Evolutionary conservation across 2,888 invertebrate genomes (phyloP), one percentile per base, ranked within the genome.

Genomic region (Doris montereyensis): DNA sequence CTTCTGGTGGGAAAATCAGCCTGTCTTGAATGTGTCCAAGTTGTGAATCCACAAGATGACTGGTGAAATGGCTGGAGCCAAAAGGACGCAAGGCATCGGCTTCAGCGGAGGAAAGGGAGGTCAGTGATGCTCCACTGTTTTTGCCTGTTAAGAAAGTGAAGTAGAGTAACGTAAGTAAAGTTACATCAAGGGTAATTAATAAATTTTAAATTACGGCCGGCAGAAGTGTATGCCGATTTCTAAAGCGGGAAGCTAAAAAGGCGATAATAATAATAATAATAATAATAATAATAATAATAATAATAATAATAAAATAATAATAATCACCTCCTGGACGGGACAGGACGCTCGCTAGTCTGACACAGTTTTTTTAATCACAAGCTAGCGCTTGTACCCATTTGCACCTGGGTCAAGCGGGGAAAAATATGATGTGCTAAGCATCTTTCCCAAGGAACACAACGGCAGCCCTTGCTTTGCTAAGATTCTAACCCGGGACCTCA

Each of bases 1-100:
- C 85, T 79, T 88, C 82, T 13, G 86, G 81, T 0, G 88, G 81
- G 83, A 91, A 90, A 34, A 88, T 84, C 0, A 90, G 87, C 65
- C 86, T 82, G 52, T 88, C 86, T 79, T 90, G 89, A 52, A 91
- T 87, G 35, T 85, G 86, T 80, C 87, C 82, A 21, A 91, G 87
- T 78, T 90, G 88, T 0, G 84, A 82, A 82, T 90, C 89, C 3
- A 87, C 81, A 1, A 87, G 84, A 2, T 81, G 21, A 0, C 74
- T 58, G 34, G 78, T 28, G 26, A 74, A 28, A 3, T 65, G 57
- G 13, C 21, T 8, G 2, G 57, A 52, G 28, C 60, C 0, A 34
- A 79, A n/a, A 5, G 78, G 74, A 13, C 34, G 30, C 0, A 10
- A 32, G 21, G 58, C 57, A 26, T 74, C 74, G 21, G 78, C 72